phyloP scores from a whole-genome alignment of 2,888 invertebrate genomes.

The Drosophila siamana region DNA sequence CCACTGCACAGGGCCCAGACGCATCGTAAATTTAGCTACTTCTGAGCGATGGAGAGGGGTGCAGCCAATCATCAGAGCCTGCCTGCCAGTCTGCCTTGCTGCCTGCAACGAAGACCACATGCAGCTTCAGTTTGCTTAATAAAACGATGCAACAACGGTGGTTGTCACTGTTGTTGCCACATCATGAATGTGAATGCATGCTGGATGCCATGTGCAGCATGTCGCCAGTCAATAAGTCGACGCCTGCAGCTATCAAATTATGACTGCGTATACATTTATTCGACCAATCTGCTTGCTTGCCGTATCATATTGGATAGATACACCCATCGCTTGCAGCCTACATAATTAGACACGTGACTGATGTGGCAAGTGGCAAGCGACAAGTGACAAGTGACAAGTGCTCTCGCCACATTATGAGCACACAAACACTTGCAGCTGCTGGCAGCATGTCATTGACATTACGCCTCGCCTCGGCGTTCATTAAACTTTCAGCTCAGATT shows the following conservation, averaged over 20 bases:
- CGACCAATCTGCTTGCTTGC: constrained; percentile 2
- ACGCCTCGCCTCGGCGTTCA: constrained; percentile 3
- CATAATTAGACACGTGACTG: constrained; percentile 70
- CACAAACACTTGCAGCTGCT: neutral
- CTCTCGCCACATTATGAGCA: neutral
- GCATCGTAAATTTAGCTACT: constrained; percentile 46
- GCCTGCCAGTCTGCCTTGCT: no score
- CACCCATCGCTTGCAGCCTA: neutral
- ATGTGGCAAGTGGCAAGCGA: constrained; percentile 3
- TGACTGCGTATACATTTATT: constrained; percentile 12
- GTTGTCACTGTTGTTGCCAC: constrained; percentile 16
- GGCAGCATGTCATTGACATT: constrained; percentile 15
- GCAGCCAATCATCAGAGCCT: constrained; percentile 36
- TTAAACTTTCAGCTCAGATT: constrained; percentile 30
- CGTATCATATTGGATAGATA: constrained; percentile 1
- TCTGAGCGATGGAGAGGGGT: neutral
- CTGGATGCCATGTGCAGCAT: constrained; percentile 25
- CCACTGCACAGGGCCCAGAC: constrained; percentile 2
- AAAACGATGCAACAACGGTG: constrained; percentile 36
- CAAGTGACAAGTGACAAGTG: constrained; percentile 1
- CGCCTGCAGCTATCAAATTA: constrained; percentile 7
- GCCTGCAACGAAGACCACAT: constrained; percentile 37
- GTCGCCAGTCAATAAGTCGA: constrained; percentile 24
- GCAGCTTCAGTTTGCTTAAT: constrained; percentile 59
- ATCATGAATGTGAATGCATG: constrained; percentile 1